These are phyloP conservation scores for Yponomeuta cagnagella DNA, from an alignment of 2,888 invertebrate genomes.

Conservation along the genomic window DNA sequence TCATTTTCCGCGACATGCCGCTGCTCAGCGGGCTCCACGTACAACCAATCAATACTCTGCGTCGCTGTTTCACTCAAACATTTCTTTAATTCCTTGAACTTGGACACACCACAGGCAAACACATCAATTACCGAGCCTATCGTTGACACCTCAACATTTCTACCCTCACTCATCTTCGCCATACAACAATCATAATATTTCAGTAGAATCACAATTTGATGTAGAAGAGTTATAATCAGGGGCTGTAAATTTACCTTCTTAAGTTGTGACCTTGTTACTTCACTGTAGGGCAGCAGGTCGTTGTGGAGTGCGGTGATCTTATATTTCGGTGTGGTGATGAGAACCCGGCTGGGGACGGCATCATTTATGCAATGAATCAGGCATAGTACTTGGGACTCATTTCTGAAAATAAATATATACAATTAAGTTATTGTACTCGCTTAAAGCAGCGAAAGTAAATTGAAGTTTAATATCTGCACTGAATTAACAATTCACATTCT, in stretches of 20 bases:
- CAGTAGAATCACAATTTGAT: slow-evolving; percentile 37
- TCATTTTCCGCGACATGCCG: background rate
- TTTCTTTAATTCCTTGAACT: slow-evolving; percentile 38
- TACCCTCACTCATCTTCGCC: slow-evolving; percentile 49
- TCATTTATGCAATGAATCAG: slow-evolving; percentile 59
- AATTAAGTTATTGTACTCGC: too few relatives aligned
- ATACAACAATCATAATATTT: slow-evolving; percentile 50
- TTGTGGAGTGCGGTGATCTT: slow-evolving; percentile 31
- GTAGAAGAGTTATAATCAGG: slow-evolving; percentile 38
- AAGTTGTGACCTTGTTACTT: slow-evolving; percentile 22
- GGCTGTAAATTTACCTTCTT: slow-evolving; percentile 27
- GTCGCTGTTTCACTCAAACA: slow-evolving; percentile 31
- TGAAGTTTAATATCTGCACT: too few relatives aligned
- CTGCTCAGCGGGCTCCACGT: background rate
- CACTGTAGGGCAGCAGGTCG: slow-evolving; percentile 30
- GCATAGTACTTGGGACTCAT: slow-evolving; percentile 43
- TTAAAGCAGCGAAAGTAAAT: too few relatives aligned
- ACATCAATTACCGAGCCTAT: slow-evolving; percentile 51
- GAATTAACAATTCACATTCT: too few relatives aligned
- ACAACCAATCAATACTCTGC: background rate
- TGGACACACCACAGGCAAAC: slow-evolving; percentile 36
- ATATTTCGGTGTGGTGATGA: slow-evolving; percentile 41
- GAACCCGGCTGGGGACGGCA: slow-evolving; percentile 44
- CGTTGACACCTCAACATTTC: slow-evolving; percentile 32
- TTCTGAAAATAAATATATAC: slow-evolving; percentile 41